Evolutionary conservation across 1,140 invertebrate species (phyloP).

Genomic region (Maconellicoccus hirsutus): DNA sequence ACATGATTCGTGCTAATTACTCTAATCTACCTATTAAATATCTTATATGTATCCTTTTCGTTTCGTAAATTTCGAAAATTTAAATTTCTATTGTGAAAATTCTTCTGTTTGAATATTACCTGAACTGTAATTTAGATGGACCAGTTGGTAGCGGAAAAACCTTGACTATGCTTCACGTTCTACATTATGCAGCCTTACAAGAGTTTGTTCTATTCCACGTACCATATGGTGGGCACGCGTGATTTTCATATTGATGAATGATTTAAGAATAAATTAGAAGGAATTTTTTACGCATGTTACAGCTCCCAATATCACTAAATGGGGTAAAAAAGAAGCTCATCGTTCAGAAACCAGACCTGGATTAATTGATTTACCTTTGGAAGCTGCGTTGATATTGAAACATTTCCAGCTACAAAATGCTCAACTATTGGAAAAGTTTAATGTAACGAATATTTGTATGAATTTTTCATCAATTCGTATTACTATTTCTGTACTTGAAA

Average conservation of each 20-base stretch:
- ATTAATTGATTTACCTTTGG: slow-evolving; percentile 65
- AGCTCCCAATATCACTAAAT: slow-evolving; percentile 60
- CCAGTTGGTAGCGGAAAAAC: slow-evolving; percentile 64
- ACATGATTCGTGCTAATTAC: slow-evolving; percentile 56
- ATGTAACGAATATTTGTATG: slow-evolving; percentile 41
- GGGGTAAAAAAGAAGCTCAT: slow-evolving; percentile 54
- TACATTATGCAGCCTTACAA: slow-evolving; percentile 61
- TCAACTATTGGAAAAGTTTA: slow-evolving; percentile 45
- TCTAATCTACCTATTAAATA: slow-evolving; percentile 61
- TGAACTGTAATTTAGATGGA: slow-evolving; percentile 47
- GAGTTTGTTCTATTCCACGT: slow-evolving; percentile 66
- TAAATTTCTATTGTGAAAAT: not conserved
- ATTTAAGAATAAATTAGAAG: slow-evolving; percentile 32
- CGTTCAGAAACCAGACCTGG: slow-evolving; percentile 53
- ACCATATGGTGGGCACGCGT: slow-evolving; percentile 58
- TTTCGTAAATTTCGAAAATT: slow-evolving; percentile 28
- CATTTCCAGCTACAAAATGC: slow-evolving; percentile 71
- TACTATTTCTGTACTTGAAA: not conserved
- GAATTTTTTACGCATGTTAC: no score
- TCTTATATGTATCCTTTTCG: slow-evolving; percentile 72
- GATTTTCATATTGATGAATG: no score
- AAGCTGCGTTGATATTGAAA: slow-evolving; percentile 66
- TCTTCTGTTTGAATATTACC: slow-evolving; percentile 21
- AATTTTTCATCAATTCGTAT: not conserved
- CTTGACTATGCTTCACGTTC: slow-evolving; percentile 56